Percentiles rank a stretch among this genome's conserved stretches.
Conservation (phyloP, 2,113 vertebrate genomes). For the Corythornis madagascariensis region DNA sequence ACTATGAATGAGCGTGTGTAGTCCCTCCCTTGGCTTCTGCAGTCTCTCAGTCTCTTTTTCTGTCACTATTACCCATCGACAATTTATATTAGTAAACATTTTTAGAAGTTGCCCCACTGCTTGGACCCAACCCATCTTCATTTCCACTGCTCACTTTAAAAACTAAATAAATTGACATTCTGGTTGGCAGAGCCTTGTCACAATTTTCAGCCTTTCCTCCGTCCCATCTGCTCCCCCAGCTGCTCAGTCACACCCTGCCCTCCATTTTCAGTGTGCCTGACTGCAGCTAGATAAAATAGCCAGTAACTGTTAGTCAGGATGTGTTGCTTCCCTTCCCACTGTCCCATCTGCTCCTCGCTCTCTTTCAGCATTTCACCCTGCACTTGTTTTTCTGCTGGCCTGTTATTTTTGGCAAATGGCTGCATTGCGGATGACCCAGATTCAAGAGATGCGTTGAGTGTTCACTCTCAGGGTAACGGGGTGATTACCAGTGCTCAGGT, state of each 20-base stretch:
- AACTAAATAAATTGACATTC: conserved; percentile 32
- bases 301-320: conserved; percentile 50
- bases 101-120: not conserved
- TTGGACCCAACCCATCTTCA: conserved; percentile 12
- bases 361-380: conserved; percentile 28
- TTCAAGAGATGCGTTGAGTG: not conserved
- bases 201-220: conserved; percentile 61
- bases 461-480: not conserved
- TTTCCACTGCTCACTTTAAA: conserved; percentile 54
- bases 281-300: conserved; percentile 57
- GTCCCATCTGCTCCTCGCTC: conserved; percentile 43
- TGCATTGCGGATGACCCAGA: conserved; percentile 53
- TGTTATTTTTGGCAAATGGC: conserved; percentile 46
- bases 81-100: not conserved
- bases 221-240: conserved; percentile 60
- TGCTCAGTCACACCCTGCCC: conserved; percentile 64
- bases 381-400: conserved; percentile 10
- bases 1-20: not conserved
- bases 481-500: not conserved
- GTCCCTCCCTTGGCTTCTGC: not conserved
- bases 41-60: not conserved
- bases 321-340: conserved; percentile 56
- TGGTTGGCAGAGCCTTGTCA: conserved; percentile 59
- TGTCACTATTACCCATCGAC: not conserved
- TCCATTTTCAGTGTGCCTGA: conserved; percentile 33